These are phyloP conservation scores for Takifugu ocellatus DNA, from an alignment of 2,797 vertebrate genomes.

Conservation along the genomic window DNA sequence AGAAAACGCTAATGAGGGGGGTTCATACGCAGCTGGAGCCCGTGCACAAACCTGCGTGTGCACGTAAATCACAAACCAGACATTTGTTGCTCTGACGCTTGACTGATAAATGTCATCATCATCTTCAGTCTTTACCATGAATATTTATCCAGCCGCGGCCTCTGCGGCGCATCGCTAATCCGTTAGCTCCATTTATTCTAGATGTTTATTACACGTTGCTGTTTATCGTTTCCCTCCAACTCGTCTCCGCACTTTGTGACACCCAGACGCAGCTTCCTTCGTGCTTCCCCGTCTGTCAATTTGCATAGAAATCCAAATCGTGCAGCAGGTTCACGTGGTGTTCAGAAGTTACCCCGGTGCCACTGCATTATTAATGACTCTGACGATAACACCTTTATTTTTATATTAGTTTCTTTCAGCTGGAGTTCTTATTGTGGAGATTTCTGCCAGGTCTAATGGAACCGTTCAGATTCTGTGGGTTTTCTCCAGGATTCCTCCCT, in stretches of 20 bases:
- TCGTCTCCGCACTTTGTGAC: slow-evolving; percentile 31
- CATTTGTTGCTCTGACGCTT: slow-evolving; percentile 45
- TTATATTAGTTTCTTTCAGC: background rate
- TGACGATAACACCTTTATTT: no score
- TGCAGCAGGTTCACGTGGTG: slow-evolving; percentile 28
- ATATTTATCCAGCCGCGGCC: slow-evolving; percentile 52
- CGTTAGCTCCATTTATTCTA: slow-evolving; percentile 5
- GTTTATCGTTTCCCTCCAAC: slow-evolving; percentile 18
- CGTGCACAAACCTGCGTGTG: slow-evolving; percentile 53
- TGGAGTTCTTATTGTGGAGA: no score
- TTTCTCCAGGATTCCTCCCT: no score
- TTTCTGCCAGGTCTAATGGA: no score
- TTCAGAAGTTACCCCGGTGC: slow-evolving; percentile 21
- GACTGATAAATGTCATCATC: slow-evolving; percentile 55
- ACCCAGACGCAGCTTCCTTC: slow-evolving; percentile 23
- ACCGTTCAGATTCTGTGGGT: no score
- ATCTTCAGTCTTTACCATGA: slow-evolving; percentile 35
- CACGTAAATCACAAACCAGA: slow-evolving; percentile 53
- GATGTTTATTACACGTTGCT: background rate
- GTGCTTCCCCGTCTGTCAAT: slow-evolving; percentile 33
- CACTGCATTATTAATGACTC: slow-evolving; percentile 12
- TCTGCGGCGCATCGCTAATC: slow-evolving; percentile 31
- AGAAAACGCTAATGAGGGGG: slow-evolving; percentile 71
- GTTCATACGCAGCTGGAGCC: slow-evolving; percentile 59
- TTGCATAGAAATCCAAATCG: slow-evolving; percentile 44